Conservation (phyloP, 2,888 invertebrate species). For the Ochropacha duplaris region DNA sequence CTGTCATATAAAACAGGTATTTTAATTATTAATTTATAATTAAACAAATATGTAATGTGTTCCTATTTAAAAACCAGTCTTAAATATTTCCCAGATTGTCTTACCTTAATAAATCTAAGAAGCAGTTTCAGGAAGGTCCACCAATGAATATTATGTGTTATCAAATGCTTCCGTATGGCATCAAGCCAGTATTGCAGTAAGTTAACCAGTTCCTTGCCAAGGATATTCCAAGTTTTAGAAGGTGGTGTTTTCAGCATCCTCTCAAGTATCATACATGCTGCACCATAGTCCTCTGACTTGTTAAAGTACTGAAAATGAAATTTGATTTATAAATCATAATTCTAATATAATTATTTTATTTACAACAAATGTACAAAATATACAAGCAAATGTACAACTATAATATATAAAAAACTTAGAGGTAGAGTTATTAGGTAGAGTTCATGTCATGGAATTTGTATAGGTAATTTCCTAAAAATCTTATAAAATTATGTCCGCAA, state of each 20-base stretch:
- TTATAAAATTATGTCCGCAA: too few relatives aligned
- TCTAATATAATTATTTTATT: too few relatives aligned
- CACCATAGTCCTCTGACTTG: constrained; percentile 59
- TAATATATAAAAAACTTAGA: too few relatives aligned
- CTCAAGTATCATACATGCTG: constrained; percentile 53
- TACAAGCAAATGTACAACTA: too few relatives aligned
- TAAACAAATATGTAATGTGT: background rate
- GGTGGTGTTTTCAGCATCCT: constrained; percentile 48
- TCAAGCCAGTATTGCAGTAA: constrained; percentile 65
- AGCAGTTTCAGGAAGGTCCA: constrained; percentile 59
- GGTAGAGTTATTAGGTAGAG: too few relatives aligned
- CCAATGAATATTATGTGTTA: constrained; percentile 51
- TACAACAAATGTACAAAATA: too few relatives aligned
- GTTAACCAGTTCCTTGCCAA: constrained; percentile 54
- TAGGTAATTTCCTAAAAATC: too few relatives aligned
- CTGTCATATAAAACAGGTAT: too few relatives aligned
- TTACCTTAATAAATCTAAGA: constrained; percentile 57
- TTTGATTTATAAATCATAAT: too few relatives aligned
- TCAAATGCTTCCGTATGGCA: constrained; percentile 54
- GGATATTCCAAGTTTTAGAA: constrained; percentile 57
- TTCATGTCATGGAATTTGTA: too few relatives aligned
- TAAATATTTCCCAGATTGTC: background rate
- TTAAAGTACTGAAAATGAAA: constrained; percentile 56
- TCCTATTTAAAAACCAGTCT: too few relatives aligned
- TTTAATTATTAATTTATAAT: background rate